These are phyloP conservation scores for Austrolebias charrua DNA, from an alignment of 2,797 vertebrate species.

Conservation along the genomic window DNA sequence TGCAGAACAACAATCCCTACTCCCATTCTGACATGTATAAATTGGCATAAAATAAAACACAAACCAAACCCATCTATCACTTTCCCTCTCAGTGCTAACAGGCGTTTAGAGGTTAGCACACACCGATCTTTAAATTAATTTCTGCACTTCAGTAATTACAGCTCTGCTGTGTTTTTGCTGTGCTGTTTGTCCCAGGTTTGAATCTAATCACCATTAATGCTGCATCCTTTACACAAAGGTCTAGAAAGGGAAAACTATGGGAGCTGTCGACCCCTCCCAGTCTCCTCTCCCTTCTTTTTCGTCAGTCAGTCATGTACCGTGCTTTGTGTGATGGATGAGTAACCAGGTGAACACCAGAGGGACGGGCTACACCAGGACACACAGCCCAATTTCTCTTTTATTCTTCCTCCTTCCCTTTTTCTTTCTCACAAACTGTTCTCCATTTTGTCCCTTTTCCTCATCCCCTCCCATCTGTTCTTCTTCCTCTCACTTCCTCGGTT, in stretches of 20 bases:
- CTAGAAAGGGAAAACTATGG: slow-evolving; percentile 54
- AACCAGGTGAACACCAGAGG: slow-evolving; percentile 94
- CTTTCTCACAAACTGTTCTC: slow-evolving; percentile 11
- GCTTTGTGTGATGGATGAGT: slow-evolving; percentile 76
- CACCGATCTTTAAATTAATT: slow-evolving; percentile 75
- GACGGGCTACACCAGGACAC: slow-evolving; percentile 74
- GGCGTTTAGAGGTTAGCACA: slow-evolving; percentile 68
- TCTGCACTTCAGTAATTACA: slow-evolving; percentile 77
- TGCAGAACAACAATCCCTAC: too few relatives aligned
- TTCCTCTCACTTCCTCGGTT: slow-evolving; percentile 13
- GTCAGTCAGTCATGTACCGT: slow-evolving; percentile 74
- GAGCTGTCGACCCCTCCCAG: slow-evolving; percentile 12
- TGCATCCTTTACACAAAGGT: slow-evolving; percentile 65
- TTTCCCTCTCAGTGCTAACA: slow-evolving; percentile 27
- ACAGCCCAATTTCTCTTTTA: slow-evolving; percentile 40
- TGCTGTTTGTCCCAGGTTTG: slow-evolving; percentile 29
- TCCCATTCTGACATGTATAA: too few relatives aligned
- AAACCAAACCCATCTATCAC: too few relatives aligned
- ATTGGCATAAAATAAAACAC: too few relatives aligned
- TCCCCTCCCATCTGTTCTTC: slow-evolving; percentile 14
- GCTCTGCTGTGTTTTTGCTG: slow-evolving; percentile 74
- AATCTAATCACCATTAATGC: slow-evolving; percentile 77
- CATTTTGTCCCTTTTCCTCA: slow-evolving; percentile 20
- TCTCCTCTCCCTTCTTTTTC: slow-evolving; percentile 26
- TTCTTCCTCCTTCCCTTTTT: slow-evolving; percentile 6